Percentiles rank a stretch among this genome's conserved stretches.
Conservation (phyloP, 2,113 vertebrate species). For the Haemorhous mexicanus region DNA sequence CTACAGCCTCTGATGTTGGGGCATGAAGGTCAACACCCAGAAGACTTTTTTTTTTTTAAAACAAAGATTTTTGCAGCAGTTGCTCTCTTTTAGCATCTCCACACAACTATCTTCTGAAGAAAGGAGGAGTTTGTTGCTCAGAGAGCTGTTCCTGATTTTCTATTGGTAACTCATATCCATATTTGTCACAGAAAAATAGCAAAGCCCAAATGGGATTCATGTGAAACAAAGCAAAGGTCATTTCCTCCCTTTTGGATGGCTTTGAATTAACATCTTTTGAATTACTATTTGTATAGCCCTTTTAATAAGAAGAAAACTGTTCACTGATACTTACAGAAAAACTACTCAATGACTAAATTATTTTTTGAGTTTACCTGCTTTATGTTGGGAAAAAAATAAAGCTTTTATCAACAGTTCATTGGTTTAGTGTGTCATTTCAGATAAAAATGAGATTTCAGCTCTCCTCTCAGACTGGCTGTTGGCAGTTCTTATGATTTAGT, state of each 20-base stretch:
- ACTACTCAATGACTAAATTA: conserved; percentile 8
- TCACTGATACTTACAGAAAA: not conserved
- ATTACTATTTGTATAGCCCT: not conserved
- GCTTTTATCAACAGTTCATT: not conserved
- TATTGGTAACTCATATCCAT: not conserved
- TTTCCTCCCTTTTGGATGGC: not conserved
- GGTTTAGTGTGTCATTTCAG: not conserved
- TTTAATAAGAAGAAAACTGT: not conserved
- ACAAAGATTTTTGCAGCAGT: not conserved
- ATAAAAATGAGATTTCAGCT: not conserved
- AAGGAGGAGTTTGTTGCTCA: not conserved
- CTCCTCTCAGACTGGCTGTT: not conserved
- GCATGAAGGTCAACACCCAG: conserved; percentile 72
- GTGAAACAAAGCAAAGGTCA: not conserved
- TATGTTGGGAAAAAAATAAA: not conserved
- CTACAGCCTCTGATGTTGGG: conserved; percentile 81
- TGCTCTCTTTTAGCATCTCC: not conserved
- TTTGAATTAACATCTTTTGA: conserved; percentile 34
- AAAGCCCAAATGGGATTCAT: not conserved
- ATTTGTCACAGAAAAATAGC: not conserved
- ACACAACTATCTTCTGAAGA: not conserved
- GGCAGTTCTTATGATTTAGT: not conserved
- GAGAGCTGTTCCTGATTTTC: not conserved
- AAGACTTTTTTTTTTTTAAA: not conserved
- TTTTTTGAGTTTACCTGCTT: not conserved